Evolutionary conservation across 2,797 vertebrate species (phyloP), one percentile per base, ranked within the genome.

Genomic region (Hyperoplus immaculatus): DNA sequence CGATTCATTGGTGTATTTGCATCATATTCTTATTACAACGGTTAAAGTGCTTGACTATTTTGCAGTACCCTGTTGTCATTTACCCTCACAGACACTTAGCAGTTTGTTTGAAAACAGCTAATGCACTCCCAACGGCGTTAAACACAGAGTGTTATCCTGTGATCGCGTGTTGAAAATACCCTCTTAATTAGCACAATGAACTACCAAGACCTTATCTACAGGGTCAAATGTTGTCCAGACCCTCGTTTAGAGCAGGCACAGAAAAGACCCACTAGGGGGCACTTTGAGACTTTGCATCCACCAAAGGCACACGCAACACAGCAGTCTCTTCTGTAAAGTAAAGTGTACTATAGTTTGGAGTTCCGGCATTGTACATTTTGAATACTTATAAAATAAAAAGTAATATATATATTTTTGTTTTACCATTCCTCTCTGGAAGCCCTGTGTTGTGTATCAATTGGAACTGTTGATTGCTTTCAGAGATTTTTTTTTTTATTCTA

Each of bases 241-340:
- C 29, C 29, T 38, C 21, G 15, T 43, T 63, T 1, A 21, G 49
- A 60, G 80, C 80, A 89, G 72, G 1, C 16, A 7, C 82, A 18
- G 65, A 7, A 41, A 80, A 58, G 1, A 4, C 3, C 93, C 95
- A 93, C 92, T 92, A 95, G 95, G 93, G 94, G 95, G 94, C 94
- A 93, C 88, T 94, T 90, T 92, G 87, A 92, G 87, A 92, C 93
- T 91, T 93, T 70, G 62, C 14, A 87, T 87, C 54, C 14, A 87
- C 86, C 54, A 71, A 72, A 81, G 58, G 59, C 43, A 47, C 2
- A 21, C 62, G 57, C 16, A 60, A 7, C 29, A 43, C 13, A 56
- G 46, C 9, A 56, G 46, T 8, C 3, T 39, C 38, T 61, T 80
- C 65, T 42, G 16, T 36, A 42, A 76, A 79, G 64, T 61, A 49